A percentile compares a stretch with the other conserved stretches of the same genome.
Evolutionary conservation across 2,797 vertebrate genomes (phyloP).

Genomic region (Tolypeutes matacus): DNA sequence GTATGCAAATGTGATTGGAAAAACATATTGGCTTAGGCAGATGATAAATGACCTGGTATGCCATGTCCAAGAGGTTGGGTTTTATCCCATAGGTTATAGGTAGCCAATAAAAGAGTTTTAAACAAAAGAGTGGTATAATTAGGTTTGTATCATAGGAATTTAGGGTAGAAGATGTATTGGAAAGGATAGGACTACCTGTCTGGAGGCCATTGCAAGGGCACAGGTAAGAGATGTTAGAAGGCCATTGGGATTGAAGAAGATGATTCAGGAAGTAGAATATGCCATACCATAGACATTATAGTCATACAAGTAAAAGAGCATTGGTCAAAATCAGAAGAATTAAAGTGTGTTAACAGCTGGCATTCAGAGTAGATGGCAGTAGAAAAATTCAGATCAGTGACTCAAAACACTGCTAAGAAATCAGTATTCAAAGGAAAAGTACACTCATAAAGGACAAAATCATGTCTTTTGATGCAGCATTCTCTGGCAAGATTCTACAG

Average conservation of each 20-base stretch:
- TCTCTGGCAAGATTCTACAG: not conserved
- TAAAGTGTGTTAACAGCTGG: not conserved
- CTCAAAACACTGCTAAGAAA: slow-evolving; percentile 36
- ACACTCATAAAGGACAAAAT: not conserved
- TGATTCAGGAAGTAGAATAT: not conserved
- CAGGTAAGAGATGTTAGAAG: not conserved
- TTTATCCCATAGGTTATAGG: not conserved
- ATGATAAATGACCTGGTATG: not conserved
- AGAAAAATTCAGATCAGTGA: slow-evolving; percentile 28
- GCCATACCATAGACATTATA: not conserved
- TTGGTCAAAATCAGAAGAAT: not conserved
- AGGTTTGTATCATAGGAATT: slow-evolving; percentile 13
- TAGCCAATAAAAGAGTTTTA: not conserved
- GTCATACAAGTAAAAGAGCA: not conserved
- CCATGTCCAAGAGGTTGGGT: not conserved
- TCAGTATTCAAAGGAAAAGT: not conserved
- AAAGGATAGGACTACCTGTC: not conserved
- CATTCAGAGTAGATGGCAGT: not conserved
- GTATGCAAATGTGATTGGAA: not conserved
- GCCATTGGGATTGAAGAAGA: not conserved
- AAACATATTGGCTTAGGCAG: not conserved
- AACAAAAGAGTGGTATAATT: not conserved
- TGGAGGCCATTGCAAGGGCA: not conserved
- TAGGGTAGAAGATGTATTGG: not conserved
- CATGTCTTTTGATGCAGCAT: not conserved